phyloP scores from a whole-genome alignment of 1,140 invertebrate species.

The Nephotettix cincticeps region DNA sequence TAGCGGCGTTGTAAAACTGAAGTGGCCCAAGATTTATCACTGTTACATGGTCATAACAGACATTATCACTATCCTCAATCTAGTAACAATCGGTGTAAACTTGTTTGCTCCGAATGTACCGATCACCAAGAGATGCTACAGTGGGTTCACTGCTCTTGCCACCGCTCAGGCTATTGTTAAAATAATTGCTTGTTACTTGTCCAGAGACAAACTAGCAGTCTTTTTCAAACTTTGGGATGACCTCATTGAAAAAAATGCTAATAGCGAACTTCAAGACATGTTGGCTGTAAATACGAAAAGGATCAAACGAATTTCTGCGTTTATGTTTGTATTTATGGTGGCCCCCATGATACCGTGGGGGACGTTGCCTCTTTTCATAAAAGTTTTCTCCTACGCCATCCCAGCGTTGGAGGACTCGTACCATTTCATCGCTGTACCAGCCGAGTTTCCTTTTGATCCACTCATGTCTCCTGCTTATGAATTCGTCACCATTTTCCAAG shows the following conservation, averaged over 20 bases:
- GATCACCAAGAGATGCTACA: not conserved
- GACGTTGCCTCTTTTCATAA: not conserved
- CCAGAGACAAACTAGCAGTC: not conserved
- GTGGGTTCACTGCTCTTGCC: not conserved
- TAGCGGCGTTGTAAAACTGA: not conserved
- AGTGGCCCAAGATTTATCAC: not conserved
- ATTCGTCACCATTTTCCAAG: constrained; percentile 1
- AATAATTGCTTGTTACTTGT: not conserved
- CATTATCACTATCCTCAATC: not conserved
- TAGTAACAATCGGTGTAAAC: not conserved
- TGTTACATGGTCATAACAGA: not conserved
- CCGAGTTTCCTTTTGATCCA: not conserved
- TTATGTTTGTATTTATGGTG: not conserved
- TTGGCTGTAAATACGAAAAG: not conserved
- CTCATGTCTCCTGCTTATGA: not conserved
- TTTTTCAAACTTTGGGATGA: constrained; percentile 6
- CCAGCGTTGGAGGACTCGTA: not conserved
- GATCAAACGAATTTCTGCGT: not conserved
- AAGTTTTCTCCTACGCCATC: not conserved
- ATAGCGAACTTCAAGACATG: not conserved
- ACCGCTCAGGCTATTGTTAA: not conserved
- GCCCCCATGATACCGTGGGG: not conserved
- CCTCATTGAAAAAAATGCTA: not conserved
- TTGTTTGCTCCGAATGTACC: not conserved
- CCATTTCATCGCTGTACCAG: not conserved